A percentile compares a stretch with the other conserved stretches of the same genome.
Evolutionary conservation across 2,888 invertebrate species (phyloP).

Genomic region (Chrysomela aeneicollis): DNA sequence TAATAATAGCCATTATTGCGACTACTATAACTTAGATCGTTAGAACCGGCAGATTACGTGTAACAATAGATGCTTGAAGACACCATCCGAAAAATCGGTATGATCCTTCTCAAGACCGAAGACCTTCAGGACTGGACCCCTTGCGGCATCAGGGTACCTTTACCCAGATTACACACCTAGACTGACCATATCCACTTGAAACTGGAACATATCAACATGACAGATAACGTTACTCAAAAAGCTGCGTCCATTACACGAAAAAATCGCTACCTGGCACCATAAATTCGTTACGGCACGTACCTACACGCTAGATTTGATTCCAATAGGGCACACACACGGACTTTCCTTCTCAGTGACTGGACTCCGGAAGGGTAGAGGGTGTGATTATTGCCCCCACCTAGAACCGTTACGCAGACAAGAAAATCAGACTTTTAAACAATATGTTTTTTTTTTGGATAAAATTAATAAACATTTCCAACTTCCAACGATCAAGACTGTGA

Average conservation of each 20-base stretch:
- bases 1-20: too few relatives aligned
- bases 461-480: too few relatives aligned
- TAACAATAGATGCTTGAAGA: too few relatives aligned
- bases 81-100: background rate
- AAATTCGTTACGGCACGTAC: slow-evolving; percentile 29
- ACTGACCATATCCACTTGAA: slow-evolving; percentile 12
- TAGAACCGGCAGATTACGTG: too few relatives aligned
- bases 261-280: slow-evolving; percentile 24
- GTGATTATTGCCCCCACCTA: slow-evolving; percentile 18
- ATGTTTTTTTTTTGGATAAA: too few relatives aligned
- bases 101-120: background rate
- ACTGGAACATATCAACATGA: slow-evolving; percentile 13
- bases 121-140: background rate
- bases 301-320: slow-evolving; percentile 27
- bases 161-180: background rate
- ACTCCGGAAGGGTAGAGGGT: slow-evolving; percentile 19
- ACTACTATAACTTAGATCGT: too few relatives aligned
- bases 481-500: too few relatives aligned
- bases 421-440: too few relatives aligned
- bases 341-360: background rate
- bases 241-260: slow-evolving; percentile 20
- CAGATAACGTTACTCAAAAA: slow-evolving; percentile 20
- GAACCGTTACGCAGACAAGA: background rate
- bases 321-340: slow-evolving; percentile 20
- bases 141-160: too few relatives aligned